phyloP scores from a whole-genome alignment of 2,797 vertebrate genomes.

The Arnoldichthys spilopterus region DNA sequence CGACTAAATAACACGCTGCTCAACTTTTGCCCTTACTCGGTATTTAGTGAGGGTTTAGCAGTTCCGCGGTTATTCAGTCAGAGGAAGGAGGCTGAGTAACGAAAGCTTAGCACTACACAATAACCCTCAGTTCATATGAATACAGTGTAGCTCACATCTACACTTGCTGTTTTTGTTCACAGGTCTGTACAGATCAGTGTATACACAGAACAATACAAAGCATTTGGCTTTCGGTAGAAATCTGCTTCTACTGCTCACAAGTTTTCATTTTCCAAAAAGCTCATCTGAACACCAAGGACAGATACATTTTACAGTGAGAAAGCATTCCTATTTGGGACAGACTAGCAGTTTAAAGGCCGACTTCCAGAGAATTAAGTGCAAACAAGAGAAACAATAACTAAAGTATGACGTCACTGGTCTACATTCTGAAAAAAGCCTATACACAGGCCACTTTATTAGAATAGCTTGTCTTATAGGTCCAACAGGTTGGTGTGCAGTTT shows the following conservation, averaged over 20 bases:
- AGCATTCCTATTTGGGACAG: constrained; percentile 28
- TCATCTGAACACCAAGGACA: constrained; percentile 17
- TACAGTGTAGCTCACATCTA: constrained; percentile 30
- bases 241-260: constrained; percentile 31
- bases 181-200: constrained; percentile 19
- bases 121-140: constrained; percentile 30
- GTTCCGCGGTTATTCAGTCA: constrained; percentile 48
- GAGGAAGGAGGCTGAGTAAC: constrained; percentile 24
- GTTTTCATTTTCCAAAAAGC: constrained; percentile 31
- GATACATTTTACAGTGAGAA: constrained; percentile 32
- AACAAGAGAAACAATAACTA: constrained; percentile 36
- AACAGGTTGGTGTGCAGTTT: not conserved
- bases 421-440: constrained; percentile 9
- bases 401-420: not conserved
- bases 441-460: not conserved
- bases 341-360: constrained; percentile 48
- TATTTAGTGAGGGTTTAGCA: constrained; percentile 49
- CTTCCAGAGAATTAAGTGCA: constrained; percentile 47
- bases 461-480: not conserved
- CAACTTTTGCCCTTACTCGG: constrained; percentile 40
- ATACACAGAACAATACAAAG: constrained; percentile 25
- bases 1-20: constrained; percentile 57
- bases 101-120: constrained; percentile 31
- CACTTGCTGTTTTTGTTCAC: constrained; percentile 43
- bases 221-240: constrained; percentile 42